Conservation (phyloP, 2,797 vertebrate genomes). For the Paratrypauchen microcephalus region DNA sequence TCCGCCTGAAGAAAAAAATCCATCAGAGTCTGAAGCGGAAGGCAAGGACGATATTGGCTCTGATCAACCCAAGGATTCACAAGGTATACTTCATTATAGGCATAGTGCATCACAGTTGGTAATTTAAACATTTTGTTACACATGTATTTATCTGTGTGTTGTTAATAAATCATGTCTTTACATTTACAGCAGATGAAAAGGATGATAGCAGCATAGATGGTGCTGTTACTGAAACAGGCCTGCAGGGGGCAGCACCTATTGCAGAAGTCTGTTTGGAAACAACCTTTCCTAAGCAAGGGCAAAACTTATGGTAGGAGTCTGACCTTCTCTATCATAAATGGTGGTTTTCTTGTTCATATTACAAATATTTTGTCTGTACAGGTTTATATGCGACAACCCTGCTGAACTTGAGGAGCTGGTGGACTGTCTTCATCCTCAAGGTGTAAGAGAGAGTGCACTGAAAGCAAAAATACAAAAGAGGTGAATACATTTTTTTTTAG, state of each 20-base stretch:
- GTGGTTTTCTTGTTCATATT: background rate
- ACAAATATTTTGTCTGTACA: conserved; percentile 44
- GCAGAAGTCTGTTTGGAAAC: conserved; percentile 85
- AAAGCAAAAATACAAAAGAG: conserved; percentile 85
- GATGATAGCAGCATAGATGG: conserved; percentile 79
- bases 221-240: conserved; percentile 71
- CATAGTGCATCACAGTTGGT: background rate
- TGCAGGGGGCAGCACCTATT: conserved; percentile 61
- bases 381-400: conserved; percentile 90
- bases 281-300: conserved; percentile 91
- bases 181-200: conserved; percentile 73
- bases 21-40: conserved; percentile 61
- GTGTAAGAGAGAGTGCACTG: conserved; percentile 90
- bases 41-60: conserved; percentile 63
- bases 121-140: background rate
- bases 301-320: conserved; percentile 90
- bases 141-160: background rate
- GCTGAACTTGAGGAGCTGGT: conserved; percentile 91
- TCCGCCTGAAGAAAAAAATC: conserved; percentile 73
- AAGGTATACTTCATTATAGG: conserved; percentile 30
- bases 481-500: conserved; percentile 60
- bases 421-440: conserved; percentile 89
- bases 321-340: background rate
- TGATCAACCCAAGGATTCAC: conserved; percentile 34
- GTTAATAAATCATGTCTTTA: background rate